Conservation (phyloP, 2,113 vertebrate species). For the Chaenogobius annularis region DNA sequence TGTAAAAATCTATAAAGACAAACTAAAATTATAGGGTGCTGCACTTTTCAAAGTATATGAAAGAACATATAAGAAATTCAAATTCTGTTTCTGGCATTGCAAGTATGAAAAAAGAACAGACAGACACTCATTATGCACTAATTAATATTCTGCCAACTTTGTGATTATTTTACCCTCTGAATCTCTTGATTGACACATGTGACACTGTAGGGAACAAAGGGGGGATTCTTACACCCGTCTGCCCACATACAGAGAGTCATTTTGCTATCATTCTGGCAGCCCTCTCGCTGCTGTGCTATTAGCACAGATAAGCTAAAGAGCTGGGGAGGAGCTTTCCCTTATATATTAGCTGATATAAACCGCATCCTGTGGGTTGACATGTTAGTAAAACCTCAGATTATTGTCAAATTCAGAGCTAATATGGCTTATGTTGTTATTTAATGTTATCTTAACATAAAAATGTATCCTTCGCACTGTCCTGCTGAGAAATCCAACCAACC, state of each 20-base stretch:
- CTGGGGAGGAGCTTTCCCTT: slow-evolving; percentile 45
- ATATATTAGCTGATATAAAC: slow-evolving; percentile 30
- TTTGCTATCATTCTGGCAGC: slow-evolving; percentile 37
- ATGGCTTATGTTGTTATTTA: slow-evolving; percentile 39
- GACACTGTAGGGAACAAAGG: background rate
- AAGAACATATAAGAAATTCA: no score
- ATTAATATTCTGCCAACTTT: background rate
- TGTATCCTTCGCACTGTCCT: slow-evolving; percentile 39
- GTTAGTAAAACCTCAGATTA: slow-evolving; percentile 53
- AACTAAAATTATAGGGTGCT: background rate
- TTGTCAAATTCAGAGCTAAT: slow-evolving; percentile 64
- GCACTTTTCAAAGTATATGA: no score
- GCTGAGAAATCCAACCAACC: slow-evolving; percentile 35
- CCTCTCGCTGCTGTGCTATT: slow-evolving; percentile 40
- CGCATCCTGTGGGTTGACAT: background rate
- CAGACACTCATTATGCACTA: background rate
- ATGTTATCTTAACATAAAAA: slow-evolving; percentile 56
- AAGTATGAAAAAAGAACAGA: background rate
- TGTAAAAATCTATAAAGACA: no score
- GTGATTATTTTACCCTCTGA: slow-evolving; percentile 1
- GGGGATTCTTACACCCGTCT: slow-evolving; percentile 1
- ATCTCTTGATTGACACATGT: background rate
- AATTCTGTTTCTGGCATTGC: background rate
- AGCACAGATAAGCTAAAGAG: slow-evolving; percentile 45
- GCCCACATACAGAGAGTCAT: slow-evolving; percentile 16